These are phyloP conservation scores for Ylistrum balloti DNA, from an alignment of 1,140 invertebrate genomes.

Conservation along the genomic window DNA sequence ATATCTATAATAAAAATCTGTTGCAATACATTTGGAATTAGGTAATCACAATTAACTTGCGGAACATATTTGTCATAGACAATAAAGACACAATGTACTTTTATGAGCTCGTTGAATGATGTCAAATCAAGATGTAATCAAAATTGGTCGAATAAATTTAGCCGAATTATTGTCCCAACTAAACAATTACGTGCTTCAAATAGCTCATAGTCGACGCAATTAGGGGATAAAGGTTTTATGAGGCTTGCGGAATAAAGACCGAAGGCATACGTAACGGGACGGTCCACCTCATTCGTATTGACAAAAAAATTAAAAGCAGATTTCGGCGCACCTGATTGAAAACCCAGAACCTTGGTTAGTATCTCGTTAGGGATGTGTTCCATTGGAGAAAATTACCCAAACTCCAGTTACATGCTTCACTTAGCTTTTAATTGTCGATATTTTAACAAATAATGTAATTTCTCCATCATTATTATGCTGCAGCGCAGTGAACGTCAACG, in stretches of 20 bases:
- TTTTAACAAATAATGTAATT: constrained; percentile 36
- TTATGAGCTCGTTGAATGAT: constrained; percentile 27
- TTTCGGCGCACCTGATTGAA: constrained; percentile 21
- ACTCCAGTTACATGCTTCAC: constrained; percentile 14
- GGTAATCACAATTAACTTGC: constrained; percentile 9
- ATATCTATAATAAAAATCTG: constrained; percentile 36
- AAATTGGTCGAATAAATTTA: constrained; percentile 40
- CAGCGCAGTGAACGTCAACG: not conserved
- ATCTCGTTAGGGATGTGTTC: not conserved
- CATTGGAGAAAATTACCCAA: not conserved
- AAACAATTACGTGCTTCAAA: constrained; percentile 39
- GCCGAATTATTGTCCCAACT: constrained; percentile 38
- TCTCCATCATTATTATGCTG: not conserved
- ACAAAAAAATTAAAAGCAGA: constrained; percentile 40
- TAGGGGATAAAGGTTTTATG: constrained; percentile 39
- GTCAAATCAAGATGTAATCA: constrained; percentile 11
- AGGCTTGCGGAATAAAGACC: not conserved
- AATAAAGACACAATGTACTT: constrained; percentile 8
- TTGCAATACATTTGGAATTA: constrained; percentile 35
- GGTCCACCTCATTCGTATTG: constrained; percentile 30
- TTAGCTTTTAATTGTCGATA: constrained; percentile 9
- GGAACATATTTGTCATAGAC: constrained; percentile 32
- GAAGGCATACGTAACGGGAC: constrained; percentile 7
- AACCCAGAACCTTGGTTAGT: not conserved
- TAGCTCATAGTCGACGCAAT: constrained; percentile 33